phyloP scores from a whole-genome alignment of 2,797 vertebrate species.

The Coendou prehensilis region DNA sequence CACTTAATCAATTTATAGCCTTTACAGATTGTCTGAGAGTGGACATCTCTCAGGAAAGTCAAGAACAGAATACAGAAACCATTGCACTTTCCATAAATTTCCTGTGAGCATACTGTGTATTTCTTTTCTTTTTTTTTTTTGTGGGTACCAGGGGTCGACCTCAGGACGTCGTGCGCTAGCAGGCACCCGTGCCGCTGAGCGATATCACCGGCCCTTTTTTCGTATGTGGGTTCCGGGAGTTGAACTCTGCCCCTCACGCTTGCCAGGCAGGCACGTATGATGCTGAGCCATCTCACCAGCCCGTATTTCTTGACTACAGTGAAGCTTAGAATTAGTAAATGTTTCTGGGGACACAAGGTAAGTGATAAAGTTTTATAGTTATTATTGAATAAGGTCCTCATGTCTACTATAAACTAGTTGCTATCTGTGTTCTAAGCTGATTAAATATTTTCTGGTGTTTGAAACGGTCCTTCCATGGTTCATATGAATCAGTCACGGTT shows the following conservation, averaged over 20 bases:
- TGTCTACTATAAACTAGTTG: background rate
- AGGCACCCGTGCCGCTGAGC: too few species aligned
- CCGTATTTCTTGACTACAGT: background rate
- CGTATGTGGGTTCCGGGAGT: too few species aligned
- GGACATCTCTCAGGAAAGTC: background rate
- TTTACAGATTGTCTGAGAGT: background rate
- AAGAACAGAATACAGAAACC: background rate
- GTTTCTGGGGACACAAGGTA: background rate
- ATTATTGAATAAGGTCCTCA: background rate
- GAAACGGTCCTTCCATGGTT: background rate
- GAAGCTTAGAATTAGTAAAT: background rate
- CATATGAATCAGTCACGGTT: background rate
- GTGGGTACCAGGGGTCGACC: too few species aligned
- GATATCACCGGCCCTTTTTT: too few species aligned
- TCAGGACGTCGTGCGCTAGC: too few species aligned
- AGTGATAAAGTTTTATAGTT: background rate
- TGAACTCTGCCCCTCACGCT: too few species aligned
- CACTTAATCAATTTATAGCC: background rate
- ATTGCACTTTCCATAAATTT: background rate
- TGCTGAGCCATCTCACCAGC: too few species aligned
- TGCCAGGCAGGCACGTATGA: too few species aligned
- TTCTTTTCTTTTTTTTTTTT: background rate
- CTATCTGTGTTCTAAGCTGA: slow-evolving; percentile 36
- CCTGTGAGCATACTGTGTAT: background rate
- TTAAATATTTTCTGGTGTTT: slow-evolving; percentile 13